Evolutionary conservation across 2,797 vertebrate species (phyloP).

Genomic region (Ptychobarbus kaznakovi): DNA sequence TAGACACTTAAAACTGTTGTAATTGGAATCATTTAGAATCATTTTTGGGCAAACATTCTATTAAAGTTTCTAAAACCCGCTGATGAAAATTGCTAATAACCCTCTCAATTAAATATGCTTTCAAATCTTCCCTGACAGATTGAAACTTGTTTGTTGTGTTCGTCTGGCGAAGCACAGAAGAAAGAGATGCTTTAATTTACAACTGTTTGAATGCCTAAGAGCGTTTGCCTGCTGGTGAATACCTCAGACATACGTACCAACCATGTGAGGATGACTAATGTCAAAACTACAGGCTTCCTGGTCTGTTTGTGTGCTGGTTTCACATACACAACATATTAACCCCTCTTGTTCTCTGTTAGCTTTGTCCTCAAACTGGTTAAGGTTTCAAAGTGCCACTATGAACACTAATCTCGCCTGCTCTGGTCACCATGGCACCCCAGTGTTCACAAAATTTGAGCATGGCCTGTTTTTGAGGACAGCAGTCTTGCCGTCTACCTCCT

Average conservation of each 20-base stretch:
- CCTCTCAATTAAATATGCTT: not conserved
- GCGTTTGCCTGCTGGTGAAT: slow-evolving; percentile 11
- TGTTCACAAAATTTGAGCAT: slow-evolving; percentile 4
- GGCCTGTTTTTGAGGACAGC: slow-evolving; percentile 10
- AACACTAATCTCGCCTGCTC: not conserved
- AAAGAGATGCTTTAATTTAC: slow-evolving; percentile 10
- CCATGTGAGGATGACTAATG: slow-evolving; percentile 27
- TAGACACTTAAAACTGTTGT: not conserved
- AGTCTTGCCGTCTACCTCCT: slow-evolving; percentile 30
- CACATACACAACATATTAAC: not conserved
- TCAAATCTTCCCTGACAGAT: not conserved
- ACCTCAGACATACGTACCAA: slow-evolving; percentile 18
- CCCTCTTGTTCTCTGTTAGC: not conserved
- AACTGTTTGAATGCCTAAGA: slow-evolving; percentile 1
- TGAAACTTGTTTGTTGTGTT: slow-evolving; percentile 18
- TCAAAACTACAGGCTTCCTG: slow-evolving; percentile 41
- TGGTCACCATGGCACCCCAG: slow-evolving; percentile 15
- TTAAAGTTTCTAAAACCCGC: not conserved
- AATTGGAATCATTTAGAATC: not conserved
- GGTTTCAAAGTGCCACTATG: slow-evolving; percentile 4
- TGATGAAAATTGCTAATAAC: not conserved
- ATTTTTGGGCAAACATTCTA: not conserved
- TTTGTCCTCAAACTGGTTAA: not conserved
- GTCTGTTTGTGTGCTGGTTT: slow-evolving; percentile 22
- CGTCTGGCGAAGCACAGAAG: not conserved